Percentiles rank a stretch among this genome's conserved stretches.
Conservation (phyloP, 2,113 vertebrate genomes). For the Anhinga anhinga region DNA sequence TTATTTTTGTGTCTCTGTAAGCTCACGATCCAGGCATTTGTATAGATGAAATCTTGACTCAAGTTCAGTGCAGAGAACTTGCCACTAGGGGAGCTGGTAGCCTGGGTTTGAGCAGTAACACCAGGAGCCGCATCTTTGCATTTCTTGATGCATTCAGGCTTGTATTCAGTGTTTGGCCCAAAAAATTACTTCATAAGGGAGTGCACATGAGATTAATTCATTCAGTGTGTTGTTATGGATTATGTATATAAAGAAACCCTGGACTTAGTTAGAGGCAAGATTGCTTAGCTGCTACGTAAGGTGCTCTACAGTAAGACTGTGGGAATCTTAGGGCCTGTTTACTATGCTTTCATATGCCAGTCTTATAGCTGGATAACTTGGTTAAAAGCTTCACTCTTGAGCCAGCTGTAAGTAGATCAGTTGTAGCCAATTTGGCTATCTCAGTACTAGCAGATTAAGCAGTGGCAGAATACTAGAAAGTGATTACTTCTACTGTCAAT, state of each 20-base stretch:
- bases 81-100: constrained; percentile 48
- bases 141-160: not conserved
- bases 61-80: not conserved
- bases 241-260: not conserved
- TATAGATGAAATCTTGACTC: not conserved
- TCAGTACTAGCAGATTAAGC: not conserved
- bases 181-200: not conserved
- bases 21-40: not conserved
- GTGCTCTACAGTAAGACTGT: not conserved
- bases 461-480: not conserved
- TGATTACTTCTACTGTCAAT: not conserved
- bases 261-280: not conserved
- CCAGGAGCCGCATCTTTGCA: not conserved
- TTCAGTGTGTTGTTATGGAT: not conserved
- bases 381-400: not conserved
- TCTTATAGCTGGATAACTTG: not conserved
- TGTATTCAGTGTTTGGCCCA: not conserved
- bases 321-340: not conserved
- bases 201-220: not conserved
- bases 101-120: not conserved
- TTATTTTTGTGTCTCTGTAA: constrained; percentile 39
- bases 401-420: not conserved
- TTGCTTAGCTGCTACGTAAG: not conserved
- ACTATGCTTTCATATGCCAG: not conserved
- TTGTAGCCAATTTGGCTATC: not conserved